Base-by-base conservation (phyloP, 2,113 vertebrate genomes). In the Podarcis cretensis region DNA sequence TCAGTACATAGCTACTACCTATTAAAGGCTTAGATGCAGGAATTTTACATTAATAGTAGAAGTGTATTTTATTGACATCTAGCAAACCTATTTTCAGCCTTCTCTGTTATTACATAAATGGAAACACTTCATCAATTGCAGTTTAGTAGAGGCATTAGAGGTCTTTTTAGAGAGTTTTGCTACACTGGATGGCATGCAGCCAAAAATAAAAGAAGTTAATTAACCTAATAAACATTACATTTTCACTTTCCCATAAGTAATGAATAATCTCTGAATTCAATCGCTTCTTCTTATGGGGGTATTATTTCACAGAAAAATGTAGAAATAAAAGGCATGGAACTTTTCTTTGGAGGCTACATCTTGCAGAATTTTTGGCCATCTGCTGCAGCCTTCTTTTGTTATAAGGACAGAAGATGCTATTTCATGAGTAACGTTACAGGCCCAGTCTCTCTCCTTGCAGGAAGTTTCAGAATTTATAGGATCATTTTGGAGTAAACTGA, bases 131-230 rank as follows among this genome's bases (percentile, higher is more conserved):
- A 83, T 83, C 35, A 43, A 27, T 16, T 14, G 59, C 40, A 23
- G 3, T 30, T 6, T 54, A 54, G 48, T 10, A 54, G 48, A 12
- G 48, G 48, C 48, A 54, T 54, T 54, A 54, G 48, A 54, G 48
- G 48, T 54, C 48, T 69, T 30, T n/a, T 48, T 74, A 74, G 35
- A 83, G 82, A 3, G 27, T 5, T 71, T 83, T n/a, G 14, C 82
- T n/a, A 43, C 23, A 69, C 63, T 83, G 30, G 30, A 7, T 83
- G 82, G 65, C 82, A 83, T 71, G 65, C 25, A 48, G 37, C 66
- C 37, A 69, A 83, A 69, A 83, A 69, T 83, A 83, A 83, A 63
- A 83, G 14, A 68, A 83, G 81, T 83, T 83, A 83, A 83, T 83
- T 83, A 83, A 83, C 37, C 82, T 48, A 83, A 83, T 69, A 83